Base-by-base conservation (phyloP, 2,888 invertebrate species). In the Lepidonotus clava region DNA sequence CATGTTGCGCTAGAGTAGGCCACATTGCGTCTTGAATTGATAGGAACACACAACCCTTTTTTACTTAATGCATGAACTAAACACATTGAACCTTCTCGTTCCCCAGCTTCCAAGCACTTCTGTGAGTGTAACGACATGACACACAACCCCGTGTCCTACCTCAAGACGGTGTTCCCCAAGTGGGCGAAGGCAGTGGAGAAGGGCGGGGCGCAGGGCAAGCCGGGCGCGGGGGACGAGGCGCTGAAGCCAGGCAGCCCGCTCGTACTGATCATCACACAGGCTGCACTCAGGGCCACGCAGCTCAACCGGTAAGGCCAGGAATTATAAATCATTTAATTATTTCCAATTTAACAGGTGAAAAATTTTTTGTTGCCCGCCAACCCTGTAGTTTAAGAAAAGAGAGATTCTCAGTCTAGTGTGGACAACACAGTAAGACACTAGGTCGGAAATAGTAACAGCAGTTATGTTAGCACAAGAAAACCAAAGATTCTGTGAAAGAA, bases 241-340 rank as follows among this genome's bases (percentile, higher is more conserved):
- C 32, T 41, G 11, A 34, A 66, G 21, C 6, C 40, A 1, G 84
- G 84, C 24, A 38, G 53, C 24, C 84, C 84, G 14, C 21, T 84
- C 34, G 8, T 84, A 14, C 61, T 84, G 2, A 61, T 84, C 32
- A 61, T 84, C 4, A 53, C 56, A 2, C 66, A 53, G 8, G 61
- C 84, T 36, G 84, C 84, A 61, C 51, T 84, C 66, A 84, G 84
- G 28, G 84, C 84, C 53, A 61, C 61, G 21, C 61, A 84, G 40
- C 28, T 84, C 0, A 92, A 92, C 88, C 92, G 93, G 93, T 92
- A 87, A 24, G 40, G 61, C 32, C 38, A 51, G 18, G 46, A 46
- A 46, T 46, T 11, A 11, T 11, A 46, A 18, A 46, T 46, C 18
- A 46, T n/a, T n/a, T n/a, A n/a, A n/a, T n/a, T n/a, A n/a, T n/a